phyloP scores from a whole-genome alignment of 2,113 vertebrate species.

The Nipponia nippon region DNA sequence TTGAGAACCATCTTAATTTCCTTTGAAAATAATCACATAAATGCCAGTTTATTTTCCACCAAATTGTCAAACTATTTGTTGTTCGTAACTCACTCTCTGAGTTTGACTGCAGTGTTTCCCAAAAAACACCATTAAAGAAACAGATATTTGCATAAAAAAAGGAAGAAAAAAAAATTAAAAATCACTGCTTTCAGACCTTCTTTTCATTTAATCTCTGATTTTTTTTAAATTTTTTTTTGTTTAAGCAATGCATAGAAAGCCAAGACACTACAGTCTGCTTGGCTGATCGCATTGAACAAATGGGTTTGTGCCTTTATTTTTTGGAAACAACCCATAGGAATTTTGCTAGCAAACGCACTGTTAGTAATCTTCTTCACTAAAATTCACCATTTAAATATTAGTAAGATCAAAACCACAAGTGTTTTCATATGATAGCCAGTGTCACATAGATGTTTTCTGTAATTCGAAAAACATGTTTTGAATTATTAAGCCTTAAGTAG shows the following conservation, averaged over 20 bases:
- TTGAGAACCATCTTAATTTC: not conserved
- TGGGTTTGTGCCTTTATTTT: not conserved
- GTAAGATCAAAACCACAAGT: not conserved
- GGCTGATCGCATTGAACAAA: not conserved
- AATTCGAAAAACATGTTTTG: not conserved
- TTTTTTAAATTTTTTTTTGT: not conserved
- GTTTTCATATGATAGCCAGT: not conserved
- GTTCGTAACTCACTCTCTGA: not conserved
- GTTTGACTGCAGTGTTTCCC: not conserved
- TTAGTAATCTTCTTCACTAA: not conserved
- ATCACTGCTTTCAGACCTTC: not conserved
- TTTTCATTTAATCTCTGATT: not conserved
- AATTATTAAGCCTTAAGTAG: not conserved
- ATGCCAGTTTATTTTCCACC: not conserved
- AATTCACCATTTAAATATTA: not conserved
- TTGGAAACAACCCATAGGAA: not conserved
- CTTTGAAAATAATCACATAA: not conserved
- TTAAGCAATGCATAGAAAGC: not conserved
- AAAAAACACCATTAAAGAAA: not conserved
- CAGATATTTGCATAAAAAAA: not conserved
- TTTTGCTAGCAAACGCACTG: not conserved
- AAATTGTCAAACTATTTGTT: not conserved
- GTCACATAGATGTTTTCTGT: not conserved
- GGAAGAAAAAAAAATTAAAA: not conserved
- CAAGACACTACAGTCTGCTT: slow-evolving; percentile 7